Conservation (phyloP, 1,140 invertebrate genomes). For the Aradophagus sp. region DNA sequence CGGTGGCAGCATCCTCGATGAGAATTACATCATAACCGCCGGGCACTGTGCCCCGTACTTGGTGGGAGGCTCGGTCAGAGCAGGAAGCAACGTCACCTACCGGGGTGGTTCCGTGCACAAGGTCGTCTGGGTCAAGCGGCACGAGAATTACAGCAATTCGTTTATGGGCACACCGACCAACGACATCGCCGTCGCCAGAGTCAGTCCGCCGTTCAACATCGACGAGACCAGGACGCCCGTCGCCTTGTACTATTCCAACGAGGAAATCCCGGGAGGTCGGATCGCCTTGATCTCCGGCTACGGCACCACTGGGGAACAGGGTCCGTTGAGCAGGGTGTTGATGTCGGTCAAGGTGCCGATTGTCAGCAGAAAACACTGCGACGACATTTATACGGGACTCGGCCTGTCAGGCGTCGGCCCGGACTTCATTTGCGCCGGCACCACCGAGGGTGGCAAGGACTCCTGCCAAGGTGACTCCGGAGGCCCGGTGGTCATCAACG, state of each 20-base stretch:
- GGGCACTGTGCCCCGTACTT: not conserved
- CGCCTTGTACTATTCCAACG: too few relatives aligned
- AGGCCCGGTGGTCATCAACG: slow-evolving; percentile 19
- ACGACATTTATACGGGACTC: slow-evolving; percentile 5
- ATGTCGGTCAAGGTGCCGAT: slow-evolving; percentile 36
- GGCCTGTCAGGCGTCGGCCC: not conserved
- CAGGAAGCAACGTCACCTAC: not conserved
- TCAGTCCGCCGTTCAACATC: not conserved
- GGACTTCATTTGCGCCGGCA: slow-evolving; percentile 32
- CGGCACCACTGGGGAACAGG: not conserved
- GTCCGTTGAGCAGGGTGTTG: not conserved
- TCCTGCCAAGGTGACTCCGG: slow-evolving; percentile 44
- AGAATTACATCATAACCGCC: not conserved
- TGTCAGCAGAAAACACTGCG: slow-evolving; percentile 15
- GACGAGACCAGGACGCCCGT: too few relatives aligned
- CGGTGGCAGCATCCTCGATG: not conserved
- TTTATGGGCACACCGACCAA: not conserved
- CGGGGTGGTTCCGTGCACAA: not conserved
- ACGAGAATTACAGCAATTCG: not conserved
- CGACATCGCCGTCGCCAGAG: not conserved
- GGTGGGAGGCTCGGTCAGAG: not conserved
- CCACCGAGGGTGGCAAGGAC: slow-evolving; percentile 18
- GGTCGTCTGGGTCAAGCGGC: not conserved
- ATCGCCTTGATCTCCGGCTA: not conserved
- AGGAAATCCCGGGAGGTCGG: too few relatives aligned